Conservation (phyloP, 1,140 invertebrate species). For the Macrobrachium rosenbergii region DNA sequence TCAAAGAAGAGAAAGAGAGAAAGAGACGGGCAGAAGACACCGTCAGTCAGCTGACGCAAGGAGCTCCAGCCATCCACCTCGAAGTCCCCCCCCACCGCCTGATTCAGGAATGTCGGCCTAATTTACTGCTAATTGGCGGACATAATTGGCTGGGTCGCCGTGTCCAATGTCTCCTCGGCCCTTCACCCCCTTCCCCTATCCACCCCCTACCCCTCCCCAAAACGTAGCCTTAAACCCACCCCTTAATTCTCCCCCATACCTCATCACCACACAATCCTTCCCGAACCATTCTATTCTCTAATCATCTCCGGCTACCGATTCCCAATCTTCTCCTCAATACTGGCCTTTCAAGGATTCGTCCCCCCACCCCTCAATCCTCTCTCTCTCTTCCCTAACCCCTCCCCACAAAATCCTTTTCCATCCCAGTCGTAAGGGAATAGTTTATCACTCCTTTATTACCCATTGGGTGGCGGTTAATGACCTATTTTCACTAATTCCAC, state of each 20-base stretch:
- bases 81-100: not conserved
- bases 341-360: not conserved
- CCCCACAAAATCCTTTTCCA: too few species aligned
- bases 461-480: too few species aligned
- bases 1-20: not conserved
- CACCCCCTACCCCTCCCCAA: not conserved
- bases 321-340: not conserved
- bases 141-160: conserved; percentile 6
- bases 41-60: not conserved
- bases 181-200: not conserved
- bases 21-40: not conserved
- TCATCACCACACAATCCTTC: not conserved
- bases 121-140: conserved; percentile 37
- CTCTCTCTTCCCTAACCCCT: too few species aligned
- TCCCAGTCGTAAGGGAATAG: too few species aligned
- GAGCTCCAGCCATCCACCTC: not conserved
- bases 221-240: not conserved
- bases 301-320: not conserved
- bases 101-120: not conserved
- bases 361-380: too few species aligned
- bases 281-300: not conserved
- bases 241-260: not conserved
- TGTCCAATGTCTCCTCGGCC: not conserved
- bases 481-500: too few species aligned
- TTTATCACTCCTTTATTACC: too few species aligned